Base-by-base conservation (phyloP, 2,888 invertebrate genomes). In the Eupithecia vulgata region DNA sequence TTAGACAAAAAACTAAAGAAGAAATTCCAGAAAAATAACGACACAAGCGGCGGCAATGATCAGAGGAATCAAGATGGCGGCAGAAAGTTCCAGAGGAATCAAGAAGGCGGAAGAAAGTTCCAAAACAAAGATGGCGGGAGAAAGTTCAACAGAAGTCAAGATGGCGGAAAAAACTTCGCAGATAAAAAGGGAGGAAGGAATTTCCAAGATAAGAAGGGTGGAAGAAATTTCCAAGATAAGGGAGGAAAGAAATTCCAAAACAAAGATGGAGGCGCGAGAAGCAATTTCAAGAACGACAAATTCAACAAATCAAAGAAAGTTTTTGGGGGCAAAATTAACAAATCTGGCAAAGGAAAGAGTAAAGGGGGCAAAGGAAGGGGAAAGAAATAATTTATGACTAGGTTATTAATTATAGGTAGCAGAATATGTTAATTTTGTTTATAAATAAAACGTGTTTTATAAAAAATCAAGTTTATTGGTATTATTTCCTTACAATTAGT, bases 1-100 rank as follows among this genome's bases (percentile, higher is more conserved):
- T 81, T 93, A 73, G 93, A 94, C 74, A 93, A 90, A 72, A 94
- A 92, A 79, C 72, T 90, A 1, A 84, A 91, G 78, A 92, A 91
- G 81, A 93, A 93, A 77, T 93, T 85, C 78, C 87, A 91, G 70
- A 88, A 82, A 71, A 84, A 84, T 59, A 83, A 83, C 64, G 84
- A 85, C 42, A 79, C 77, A 5, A 65, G 65, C 5, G 68, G 81
- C 0, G 81, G 78, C 59, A 80, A 79, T 67, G 78, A 30, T 12
- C 78, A 76, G 62, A 76, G 62, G 30, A 69, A 70, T 61, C 74
- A 71, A 68, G 71, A 74, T 40, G 74, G 71, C 37, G 71, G 68
- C 4, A 69, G 45, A 61, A 76, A 74, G 13, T 74, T 73, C 74
- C 76, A 76, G 40, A 74, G 71, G 12, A 76, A 76, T 35, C 77